Conservation (phyloP, 2,888 invertebrate genomes). For the Zygogramma bicolorata region DNA sequence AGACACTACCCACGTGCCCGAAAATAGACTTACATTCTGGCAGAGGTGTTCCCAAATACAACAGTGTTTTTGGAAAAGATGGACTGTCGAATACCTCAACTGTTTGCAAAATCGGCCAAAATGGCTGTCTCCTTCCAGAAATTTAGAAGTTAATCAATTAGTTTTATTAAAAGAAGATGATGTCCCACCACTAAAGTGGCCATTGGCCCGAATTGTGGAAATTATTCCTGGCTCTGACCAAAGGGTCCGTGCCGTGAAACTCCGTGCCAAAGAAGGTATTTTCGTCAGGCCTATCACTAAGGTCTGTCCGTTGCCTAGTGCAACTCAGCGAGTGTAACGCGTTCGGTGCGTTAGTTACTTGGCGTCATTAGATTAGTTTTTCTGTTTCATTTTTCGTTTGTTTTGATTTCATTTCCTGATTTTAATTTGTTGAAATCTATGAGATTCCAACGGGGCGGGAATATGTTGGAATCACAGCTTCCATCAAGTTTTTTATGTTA, state of each 20-base stretch:
- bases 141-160: constrained; percentile 9
- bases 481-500: no score
- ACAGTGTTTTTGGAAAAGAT: constrained; percentile 18
- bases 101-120: constrained; percentile 8
- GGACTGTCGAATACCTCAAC: constrained; percentile 16
- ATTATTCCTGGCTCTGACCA: constrained; percentile 7
- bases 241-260: constrained; percentile 10
- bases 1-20: background rate
- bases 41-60: background rate
- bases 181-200: constrained; percentile 22
- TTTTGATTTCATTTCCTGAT: background rate
- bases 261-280: background rate
- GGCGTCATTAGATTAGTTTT: background rate
- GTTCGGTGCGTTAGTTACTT: background rate
- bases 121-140: constrained; percentile 6
- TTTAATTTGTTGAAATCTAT: background rate
- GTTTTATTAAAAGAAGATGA: constrained; percentile 22
- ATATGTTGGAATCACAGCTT: no score
- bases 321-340: background rate
- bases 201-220: constrained; percentile 14
- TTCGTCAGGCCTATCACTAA: constrained; percentile 16
- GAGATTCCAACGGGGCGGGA: background rate
- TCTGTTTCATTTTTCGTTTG: background rate
- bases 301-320: constrained; percentile 11
- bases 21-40: constrained; percentile 6